Conservation (phyloP, 2,113 vertebrate genomes). For the Triplophysa siluroides region DNA sequence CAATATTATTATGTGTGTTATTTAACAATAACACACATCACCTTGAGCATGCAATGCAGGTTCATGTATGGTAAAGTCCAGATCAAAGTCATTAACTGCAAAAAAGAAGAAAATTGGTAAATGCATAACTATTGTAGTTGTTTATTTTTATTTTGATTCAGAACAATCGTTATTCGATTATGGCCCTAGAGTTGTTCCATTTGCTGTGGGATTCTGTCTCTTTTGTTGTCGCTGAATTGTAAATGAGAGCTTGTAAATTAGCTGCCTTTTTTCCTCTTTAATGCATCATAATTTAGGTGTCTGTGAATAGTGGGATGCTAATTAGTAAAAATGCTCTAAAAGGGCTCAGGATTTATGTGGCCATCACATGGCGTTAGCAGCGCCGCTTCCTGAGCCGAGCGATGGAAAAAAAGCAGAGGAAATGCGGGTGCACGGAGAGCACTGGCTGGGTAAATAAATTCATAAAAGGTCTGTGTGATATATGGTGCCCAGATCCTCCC, state of each 20-base stretch:
- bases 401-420: slow-evolving; percentile 21
- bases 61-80: slow-evolving; percentile 43
- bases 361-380: slow-evolving; percentile 22
- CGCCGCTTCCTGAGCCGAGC: slow-evolving; percentile 24
- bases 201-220: slow-evolving; percentile 60
- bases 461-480: slow-evolving; percentile 50
- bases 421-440: slow-evolving; percentile 42
- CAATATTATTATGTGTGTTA: no score
- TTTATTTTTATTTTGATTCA: slow-evolving; percentile 51
- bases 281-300: slow-evolving; percentile 79
- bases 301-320: slow-evolving; percentile 84
- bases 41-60: slow-evolving; percentile 10
- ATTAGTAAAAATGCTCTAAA: slow-evolving; percentile 82
- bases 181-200: slow-evolving; percentile 30
- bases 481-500: slow-evolving; percentile 49
- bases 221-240: slow-evolving; percentile 82
- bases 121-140: slow-evolving; percentile 31
- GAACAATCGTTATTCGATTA: slow-evolving; percentile 55
- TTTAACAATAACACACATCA: not conserved
- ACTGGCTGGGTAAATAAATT: slow-evolving; percentile 52
- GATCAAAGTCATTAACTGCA: slow-evolving; percentile 51
- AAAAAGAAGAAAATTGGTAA: slow-evolving; percentile 40
- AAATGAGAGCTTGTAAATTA: slow-evolving; percentile 92
- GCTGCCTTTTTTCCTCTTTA: slow-evolving; percentile 81
- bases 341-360: slow-evolving; percentile 53